Evolutionary conservation across 1,140 invertebrate genomes (phyloP), one percentile per base, ranked within the genome.

Genomic region (Eumaeus atala): DNA sequence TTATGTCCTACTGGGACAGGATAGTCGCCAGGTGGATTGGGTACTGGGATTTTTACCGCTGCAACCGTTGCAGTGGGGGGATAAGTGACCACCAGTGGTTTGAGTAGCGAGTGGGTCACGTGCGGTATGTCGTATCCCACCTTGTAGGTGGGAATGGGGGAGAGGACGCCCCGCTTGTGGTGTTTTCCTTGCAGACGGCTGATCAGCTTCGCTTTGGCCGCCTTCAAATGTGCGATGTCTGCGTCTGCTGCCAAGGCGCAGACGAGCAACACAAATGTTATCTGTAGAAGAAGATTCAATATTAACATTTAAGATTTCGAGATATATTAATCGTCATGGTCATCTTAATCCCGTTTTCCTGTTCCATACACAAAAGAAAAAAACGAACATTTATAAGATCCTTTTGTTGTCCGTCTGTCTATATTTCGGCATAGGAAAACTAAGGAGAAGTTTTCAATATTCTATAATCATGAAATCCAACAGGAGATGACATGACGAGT

Each of bases 51-150:
- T 57, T 88, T 88, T 0, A 88, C 77, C 5, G 79, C 74, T 1
- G 84, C 64, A 0, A 83, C 81, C 1, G 86, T 62, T 1, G 86
- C 83, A 7, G 83, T 80, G 0, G 85, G 81, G 0, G 87, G 87
- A 57, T 88, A 88, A 5, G 75, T 73, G 0, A 88, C 84, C 4
- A 88, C 74, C 4, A 88, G 58, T 0, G 87, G 87, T 48, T 88
- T 88, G 0, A 88, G 56, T 1, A 88, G 70, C 0, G 87, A 88
- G 53, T 88, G 87, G 0, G 80, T 83, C 9, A 88, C 79, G 10
- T 70, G 70, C 0, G 86, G 84, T 51, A 85, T 78, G 42, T 88
- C 87, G 51, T 87, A 73, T 10, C 87, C 87, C 1, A 86, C 69
- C 42, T 87, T 87, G 64, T 74, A 88, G 5, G 87, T 72, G 6